A percentile compares a stretch with the other conserved stretches of the same genome.
These are phyloP conservation scores for Plagodis pulveraria DNA, from an alignment of 2,888 invertebrate genomes.

Conservation along the genomic window DNA sequence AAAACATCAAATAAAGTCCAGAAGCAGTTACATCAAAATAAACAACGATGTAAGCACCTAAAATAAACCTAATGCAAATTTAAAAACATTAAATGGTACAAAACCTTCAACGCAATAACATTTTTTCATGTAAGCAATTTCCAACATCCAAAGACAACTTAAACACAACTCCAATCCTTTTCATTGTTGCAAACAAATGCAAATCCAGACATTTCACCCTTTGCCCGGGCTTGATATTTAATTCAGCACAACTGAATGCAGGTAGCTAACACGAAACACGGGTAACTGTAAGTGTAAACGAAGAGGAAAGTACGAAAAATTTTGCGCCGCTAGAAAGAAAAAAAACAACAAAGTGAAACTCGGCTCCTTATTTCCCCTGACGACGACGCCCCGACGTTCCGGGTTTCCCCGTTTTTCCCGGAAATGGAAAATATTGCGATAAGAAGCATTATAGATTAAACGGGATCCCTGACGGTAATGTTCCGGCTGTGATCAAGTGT, in stretches of 20 bases:
- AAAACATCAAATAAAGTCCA: too few relatives aligned
- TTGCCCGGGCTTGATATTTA: constrained; percentile 75
- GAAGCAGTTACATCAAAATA: neutral
- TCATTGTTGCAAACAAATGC: constrained; percentile 78
- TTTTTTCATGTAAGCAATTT: constrained; percentile 22
- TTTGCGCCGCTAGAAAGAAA: constrained; percentile 57
- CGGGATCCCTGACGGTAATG: constrained; percentile 73
- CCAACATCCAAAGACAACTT: constrained; percentile 51
- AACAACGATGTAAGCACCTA: neutral
- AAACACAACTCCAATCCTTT: constrained; percentile 62
- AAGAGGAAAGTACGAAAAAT: constrained; percentile 78
- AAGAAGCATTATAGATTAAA: constrained; percentile 85
- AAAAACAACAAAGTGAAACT: constrained; percentile 82
- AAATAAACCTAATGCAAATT: neutral
- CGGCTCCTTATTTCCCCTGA: constrained; percentile 84
- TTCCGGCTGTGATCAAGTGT: constrained; percentile 68
- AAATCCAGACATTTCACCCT: constrained; percentile 81
- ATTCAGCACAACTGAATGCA: constrained; percentile 76
- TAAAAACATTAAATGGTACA: neutral
- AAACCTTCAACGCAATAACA: neutral
- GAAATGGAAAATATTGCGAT: constrained; percentile 86
- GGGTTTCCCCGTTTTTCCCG: constrained; percentile 71
- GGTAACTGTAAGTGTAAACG: constrained; percentile 84
- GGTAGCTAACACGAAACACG: constrained; percentile 63
- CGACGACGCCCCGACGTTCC: constrained; percentile 71